Base-by-base conservation (phyloP, 2,888 invertebrate species). In the Lamellibrachia columna region DNA sequence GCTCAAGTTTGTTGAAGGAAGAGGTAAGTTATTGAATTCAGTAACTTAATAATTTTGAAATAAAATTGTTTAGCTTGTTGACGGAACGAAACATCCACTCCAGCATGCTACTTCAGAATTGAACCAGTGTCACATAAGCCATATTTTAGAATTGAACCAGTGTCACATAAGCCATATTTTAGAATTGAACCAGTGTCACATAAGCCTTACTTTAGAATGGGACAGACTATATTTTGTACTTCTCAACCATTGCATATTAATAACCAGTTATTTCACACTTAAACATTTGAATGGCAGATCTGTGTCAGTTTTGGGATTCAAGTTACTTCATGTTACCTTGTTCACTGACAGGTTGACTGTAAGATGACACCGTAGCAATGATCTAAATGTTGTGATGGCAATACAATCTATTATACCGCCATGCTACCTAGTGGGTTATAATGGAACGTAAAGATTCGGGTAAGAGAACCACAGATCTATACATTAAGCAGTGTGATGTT, bases 1-100 rank as follows among this genome's bases (percentile, higher is more conserved):
- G 93, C 94, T 96, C 28, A 94, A 94, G 92, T 96, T 96, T 93
- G 92, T 94, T n/a, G 94, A 95, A 93, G 96, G 96, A 28, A 95
- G 95, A 93, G 95, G 96, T 96, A 94, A 93, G 94, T 92, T 53
- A 52, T 28, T 22, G 22, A 9, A 22, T 15, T 22, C 58, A 6
- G 8, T 52, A 40, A 75, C 75, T 52, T 91, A 15, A 2, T 52
- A 91, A 28, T 91, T 9, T 91, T 52, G 91, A 3, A 22, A 6
- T 11, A 28, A 40, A 7, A 9, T 8, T 40, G n/a, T 28, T 91
- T 22, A 52, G 11, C 11, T 11, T 52, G n/a, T 15, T 91, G 53
- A 52, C 15, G 7, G 4, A 40, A 91, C 40, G 0, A 11, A 52
- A 11, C 28, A 91, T 91, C 11, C n/a, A 52, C 6, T 90, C 22